Evolutionary conservation across 2,113 vertebrate genomes (phyloP).

Genomic region (Sphaerodactylus townsendi): DNA sequence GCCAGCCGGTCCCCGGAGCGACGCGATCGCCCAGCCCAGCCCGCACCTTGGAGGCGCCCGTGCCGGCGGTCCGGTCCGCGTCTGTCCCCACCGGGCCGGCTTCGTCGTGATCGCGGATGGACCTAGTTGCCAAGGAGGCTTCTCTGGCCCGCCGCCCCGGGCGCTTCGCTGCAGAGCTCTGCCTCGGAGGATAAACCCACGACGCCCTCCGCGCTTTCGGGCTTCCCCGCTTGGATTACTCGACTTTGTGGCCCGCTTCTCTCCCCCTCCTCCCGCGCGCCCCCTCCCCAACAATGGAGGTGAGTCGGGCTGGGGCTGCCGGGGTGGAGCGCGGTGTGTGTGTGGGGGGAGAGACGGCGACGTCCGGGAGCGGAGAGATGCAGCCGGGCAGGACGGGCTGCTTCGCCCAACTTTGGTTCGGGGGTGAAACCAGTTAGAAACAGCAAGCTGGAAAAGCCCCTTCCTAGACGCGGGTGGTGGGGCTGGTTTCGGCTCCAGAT

Average conservation of each 20-base stretch:
- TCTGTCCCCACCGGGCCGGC: neutral
- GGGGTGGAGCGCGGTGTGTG: neutral
- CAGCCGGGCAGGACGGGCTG: neutral
- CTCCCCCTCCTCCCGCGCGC: neutral
- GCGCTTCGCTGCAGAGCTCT: conserved; percentile 26
- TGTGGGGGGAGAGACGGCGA: conserved; percentile 72
- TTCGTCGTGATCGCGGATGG: conserved; percentile 77
- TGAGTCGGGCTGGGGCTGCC: neutral
- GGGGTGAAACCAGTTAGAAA: neutral
- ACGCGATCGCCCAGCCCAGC: too few relatives aligned
- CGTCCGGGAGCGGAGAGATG: neutral
- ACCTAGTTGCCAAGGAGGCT: conserved; percentile 74
- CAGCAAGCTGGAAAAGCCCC: neutral
- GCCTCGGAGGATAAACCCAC: neutral
- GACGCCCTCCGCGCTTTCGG: neutral
- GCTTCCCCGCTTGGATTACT: conserved; percentile 66
- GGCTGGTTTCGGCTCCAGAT: neutral
- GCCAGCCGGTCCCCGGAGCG: too few relatives aligned
- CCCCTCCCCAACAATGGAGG: conserved; percentile 15
- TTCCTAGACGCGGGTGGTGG: neutral
- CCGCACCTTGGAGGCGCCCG: too few relatives aligned
- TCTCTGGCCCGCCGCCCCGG: conserved; percentile 59
- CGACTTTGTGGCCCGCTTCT: neutral
- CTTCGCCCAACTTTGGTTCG: neutral
- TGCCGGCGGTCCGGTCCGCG: conserved; percentile 23